phyloP scores from a whole-genome alignment of 30 jellyfish, hydroid and myxozoan species.

The Hydractinia symbiolongicarpus region DNA sequence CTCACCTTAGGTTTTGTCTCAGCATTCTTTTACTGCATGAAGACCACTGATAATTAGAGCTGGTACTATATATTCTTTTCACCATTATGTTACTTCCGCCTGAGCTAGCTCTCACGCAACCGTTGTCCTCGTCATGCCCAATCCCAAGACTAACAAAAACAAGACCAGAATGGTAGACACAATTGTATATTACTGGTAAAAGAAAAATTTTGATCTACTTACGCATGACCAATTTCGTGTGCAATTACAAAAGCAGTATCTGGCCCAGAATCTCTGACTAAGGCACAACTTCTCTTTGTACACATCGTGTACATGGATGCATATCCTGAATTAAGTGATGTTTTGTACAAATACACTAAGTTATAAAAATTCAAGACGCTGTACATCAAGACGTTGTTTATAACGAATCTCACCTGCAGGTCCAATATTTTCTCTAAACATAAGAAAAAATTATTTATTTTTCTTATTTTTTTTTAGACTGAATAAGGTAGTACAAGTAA shows the following conservation, averaged over 20 bases:
- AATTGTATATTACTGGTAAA: background rate
- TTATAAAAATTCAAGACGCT: too few species aligned
- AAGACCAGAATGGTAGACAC: background rate
- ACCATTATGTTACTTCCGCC: constrained; percentile 73
- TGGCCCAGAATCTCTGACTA: constrained; percentile 73
- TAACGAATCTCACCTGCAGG: constrained; percentile 54
- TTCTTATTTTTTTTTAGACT: background rate
- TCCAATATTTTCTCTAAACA: constrained; percentile 63
- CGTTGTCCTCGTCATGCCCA: constrained; percentile 81
- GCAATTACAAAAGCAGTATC: constrained; percentile 78
- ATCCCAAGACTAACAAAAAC: constrained; percentile 63
- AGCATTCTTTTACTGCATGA: constrained; percentile 66
- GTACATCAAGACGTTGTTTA: too few species aligned
- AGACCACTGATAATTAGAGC: constrained; percentile 78
- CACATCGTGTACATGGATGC: constrained; percentile 94
- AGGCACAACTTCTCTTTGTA: constrained; percentile 65
- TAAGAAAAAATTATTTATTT: background rate
- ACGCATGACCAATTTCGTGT: constrained; percentile 96
- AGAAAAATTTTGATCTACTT: constrained; percentile 14
- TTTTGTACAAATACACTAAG: too few species aligned
- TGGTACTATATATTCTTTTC: constrained; percentile 57
- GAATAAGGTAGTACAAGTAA: too few species aligned
- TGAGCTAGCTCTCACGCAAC: constrained; percentile 31
- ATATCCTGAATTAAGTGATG: constrained; percentile 38
- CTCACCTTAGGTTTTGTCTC: constrained; percentile 60